Evolutionary conservation across 2,888 invertebrate genomes (phyloP).

Genomic region (Ceraclea dissimilis): DNA sequence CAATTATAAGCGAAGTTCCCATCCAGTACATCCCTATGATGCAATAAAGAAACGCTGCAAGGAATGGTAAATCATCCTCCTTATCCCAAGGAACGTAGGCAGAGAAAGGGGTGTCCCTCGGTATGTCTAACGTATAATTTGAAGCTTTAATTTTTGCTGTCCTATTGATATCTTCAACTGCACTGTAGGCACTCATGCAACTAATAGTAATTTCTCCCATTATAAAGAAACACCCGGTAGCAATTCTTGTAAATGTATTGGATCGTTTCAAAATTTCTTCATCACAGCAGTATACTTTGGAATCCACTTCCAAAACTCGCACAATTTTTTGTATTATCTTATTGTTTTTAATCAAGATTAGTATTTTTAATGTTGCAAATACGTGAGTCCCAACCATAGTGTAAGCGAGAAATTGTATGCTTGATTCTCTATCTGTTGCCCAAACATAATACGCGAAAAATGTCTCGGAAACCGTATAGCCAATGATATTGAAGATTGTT

Average conservation of each 20-base stretch:
- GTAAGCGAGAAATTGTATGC: slow-evolving; percentile 17
- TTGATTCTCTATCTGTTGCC: slow-evolving; percentile 18
- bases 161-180: slow-evolving; percentile 18
- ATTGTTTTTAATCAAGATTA: slow-evolving; percentile 23
- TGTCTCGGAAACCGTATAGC: slow-evolving; percentile 19
- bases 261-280: slow-evolving; percentile 13
- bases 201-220: slow-evolving; percentile 21
- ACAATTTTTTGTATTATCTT: slow-evolving; percentile 22
- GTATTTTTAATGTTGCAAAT: slow-evolving; percentile 19
- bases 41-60: slow-evolving; percentile 17
- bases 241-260: slow-evolving; percentile 15
- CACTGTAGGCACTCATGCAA: slow-evolving; percentile 14
- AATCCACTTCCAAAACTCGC: slow-evolving; percentile 19
- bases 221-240: slow-evolving; percentile 20
- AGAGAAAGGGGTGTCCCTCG: slow-evolving; percentile 19
- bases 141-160: slow-evolving; percentile 4
- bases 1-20: slow-evolving; percentile 20
- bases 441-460: slow-evolving; percentile 18
- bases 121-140: slow-evolving; percentile 16
- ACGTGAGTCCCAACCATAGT: slow-evolving; percentile 17
- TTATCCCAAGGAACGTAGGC: slow-evolving; percentile 23
- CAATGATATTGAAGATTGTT: slow-evolving; percentile 16
- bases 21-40: slow-evolving; percentile 22
- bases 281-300: slow-evolving; percentile 12
- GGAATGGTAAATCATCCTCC: slow-evolving; percentile 10